Evolutionary conservation across 2,797 vertebrate genomes (phyloP).

Genomic region (Alcedo quadribrachys): DNA sequence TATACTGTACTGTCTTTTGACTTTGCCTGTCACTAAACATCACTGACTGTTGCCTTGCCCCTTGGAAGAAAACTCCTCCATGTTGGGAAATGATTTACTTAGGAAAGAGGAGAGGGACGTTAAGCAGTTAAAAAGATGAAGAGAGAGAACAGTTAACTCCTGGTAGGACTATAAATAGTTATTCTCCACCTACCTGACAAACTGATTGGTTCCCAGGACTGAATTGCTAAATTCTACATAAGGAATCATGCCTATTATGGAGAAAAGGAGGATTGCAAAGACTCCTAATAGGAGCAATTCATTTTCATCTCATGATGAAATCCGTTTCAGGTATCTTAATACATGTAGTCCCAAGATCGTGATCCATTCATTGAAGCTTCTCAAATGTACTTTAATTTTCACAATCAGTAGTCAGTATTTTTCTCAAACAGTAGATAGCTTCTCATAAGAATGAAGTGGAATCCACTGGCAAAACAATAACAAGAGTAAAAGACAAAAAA

Average conservation of each 20-base stretch:
- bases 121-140: not conserved
- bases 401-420: not conserved
- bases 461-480: not conserved
- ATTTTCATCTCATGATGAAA: constrained; percentile 1
- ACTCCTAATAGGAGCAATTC: not conserved
- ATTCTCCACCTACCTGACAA: constrained; percentile 33
- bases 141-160: not conserved
- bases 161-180: constrained; percentile 31
- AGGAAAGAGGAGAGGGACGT: not conserved
- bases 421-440: not conserved
- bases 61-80: not conserved
- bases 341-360: not conserved
- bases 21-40: not conserved
- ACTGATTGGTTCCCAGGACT: constrained; percentile 55
- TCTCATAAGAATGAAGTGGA: not conserved
- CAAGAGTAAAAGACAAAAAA: not conserved
- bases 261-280: constrained; percentile 22
- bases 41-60: not conserved
- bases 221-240: constrained; percentile 55
- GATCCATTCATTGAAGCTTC: not conserved
- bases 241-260: constrained; percentile 71
- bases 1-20: not conserved
- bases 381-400: not conserved
- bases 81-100: constrained; percentile 1
- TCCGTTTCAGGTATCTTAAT: not conserved